Evolutionary conservation across 2,888 invertebrate species (phyloP).

Genomic region (Melieria omissa): DNA sequence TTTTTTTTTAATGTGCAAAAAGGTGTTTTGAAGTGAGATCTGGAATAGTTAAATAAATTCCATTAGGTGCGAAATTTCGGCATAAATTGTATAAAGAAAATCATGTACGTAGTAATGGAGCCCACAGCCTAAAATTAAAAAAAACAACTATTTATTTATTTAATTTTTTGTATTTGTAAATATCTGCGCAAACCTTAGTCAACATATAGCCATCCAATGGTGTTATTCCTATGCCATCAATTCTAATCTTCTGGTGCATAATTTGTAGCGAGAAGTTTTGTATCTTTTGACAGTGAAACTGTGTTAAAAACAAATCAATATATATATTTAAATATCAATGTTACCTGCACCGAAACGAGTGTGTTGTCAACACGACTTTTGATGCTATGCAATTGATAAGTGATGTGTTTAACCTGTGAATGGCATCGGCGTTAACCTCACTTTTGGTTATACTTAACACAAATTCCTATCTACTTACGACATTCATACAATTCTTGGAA

Average conservation of each 20-base stretch:
- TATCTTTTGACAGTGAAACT: slow-evolving; percentile 47
- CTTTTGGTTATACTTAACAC: too few relatives aligned
- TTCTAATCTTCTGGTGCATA: slow-evolving; percentile 57
- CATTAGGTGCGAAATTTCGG: slow-evolving; percentile 51
- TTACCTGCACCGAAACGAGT: slow-evolving; percentile 54
- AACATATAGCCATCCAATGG: slow-evolving; percentile 58
- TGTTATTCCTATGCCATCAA: slow-evolving; percentile 58
- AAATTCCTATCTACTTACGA: too few relatives aligned
- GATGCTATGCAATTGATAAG: slow-evolving; percentile 54
- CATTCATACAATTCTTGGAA: too few relatives aligned
- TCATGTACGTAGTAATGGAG: slow-evolving; percentile 60
- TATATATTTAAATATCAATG: neutral
- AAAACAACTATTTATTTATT: neutral
- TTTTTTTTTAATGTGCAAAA: too few relatives aligned
- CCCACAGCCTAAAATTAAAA: slow-evolving; percentile 53
- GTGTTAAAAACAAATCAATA: too few relatives aligned
- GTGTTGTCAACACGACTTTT: slow-evolving; percentile 43
- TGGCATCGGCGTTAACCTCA: too few relatives aligned
- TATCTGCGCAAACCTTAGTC: slow-evolving; percentile 50
- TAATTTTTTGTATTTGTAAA: neutral
- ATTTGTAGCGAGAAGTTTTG: slow-evolving; percentile 64
- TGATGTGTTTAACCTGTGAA: slow-evolving; percentile 48
- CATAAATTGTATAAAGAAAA: slow-evolving; percentile 63
- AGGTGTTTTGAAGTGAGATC: too few relatives aligned
- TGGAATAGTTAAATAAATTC: too few relatives aligned